These are phyloP conservation scores for Dolichotis patagonum DNA, from an alignment of 2,113 vertebrate genomes.

Conservation along the genomic window DNA sequence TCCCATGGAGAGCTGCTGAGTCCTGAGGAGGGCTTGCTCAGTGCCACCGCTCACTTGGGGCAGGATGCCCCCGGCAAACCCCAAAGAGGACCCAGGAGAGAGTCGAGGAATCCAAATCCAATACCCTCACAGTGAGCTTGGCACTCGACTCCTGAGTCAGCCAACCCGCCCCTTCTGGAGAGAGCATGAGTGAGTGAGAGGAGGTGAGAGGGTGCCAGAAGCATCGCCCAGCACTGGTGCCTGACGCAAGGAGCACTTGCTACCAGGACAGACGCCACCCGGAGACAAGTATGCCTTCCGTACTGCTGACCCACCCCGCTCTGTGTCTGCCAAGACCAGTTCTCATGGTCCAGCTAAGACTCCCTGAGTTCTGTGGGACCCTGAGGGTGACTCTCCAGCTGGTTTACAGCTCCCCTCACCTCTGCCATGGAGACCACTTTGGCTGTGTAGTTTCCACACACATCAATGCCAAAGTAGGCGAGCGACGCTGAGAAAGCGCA, in stretches of 20 bases:
- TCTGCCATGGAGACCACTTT: not conserved
- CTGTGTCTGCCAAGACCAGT: too few species aligned
- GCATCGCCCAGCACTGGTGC: too few species aligned
- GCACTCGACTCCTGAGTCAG: not conserved
- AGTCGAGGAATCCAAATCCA: not conserved
- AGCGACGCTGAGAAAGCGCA: not conserved
- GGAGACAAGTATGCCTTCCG: not conserved
- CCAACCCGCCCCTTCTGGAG: not conserved
- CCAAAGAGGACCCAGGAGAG: not conserved
- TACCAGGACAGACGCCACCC: not conserved
- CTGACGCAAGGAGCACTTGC: not conserved
- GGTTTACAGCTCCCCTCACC: not conserved
- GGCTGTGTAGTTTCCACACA: not conserved
- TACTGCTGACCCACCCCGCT: too few species aligned
- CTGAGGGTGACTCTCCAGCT: not conserved
- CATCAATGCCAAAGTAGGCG: too few species aligned
- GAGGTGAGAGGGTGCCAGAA: not conserved
- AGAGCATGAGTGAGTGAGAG: not conserved
- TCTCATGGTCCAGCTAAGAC: not conserved
- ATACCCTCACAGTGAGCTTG: not conserved
- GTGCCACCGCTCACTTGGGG: too few species aligned
- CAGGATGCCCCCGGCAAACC: not conserved
- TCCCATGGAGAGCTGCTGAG: fast-evolving
- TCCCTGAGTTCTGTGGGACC: fast-evolving
- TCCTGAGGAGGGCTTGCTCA: not conserved